phyloP scores from a whole-genome alignment of 2,113 vertebrate genomes.

The Protomyctophum bolini region DNA sequence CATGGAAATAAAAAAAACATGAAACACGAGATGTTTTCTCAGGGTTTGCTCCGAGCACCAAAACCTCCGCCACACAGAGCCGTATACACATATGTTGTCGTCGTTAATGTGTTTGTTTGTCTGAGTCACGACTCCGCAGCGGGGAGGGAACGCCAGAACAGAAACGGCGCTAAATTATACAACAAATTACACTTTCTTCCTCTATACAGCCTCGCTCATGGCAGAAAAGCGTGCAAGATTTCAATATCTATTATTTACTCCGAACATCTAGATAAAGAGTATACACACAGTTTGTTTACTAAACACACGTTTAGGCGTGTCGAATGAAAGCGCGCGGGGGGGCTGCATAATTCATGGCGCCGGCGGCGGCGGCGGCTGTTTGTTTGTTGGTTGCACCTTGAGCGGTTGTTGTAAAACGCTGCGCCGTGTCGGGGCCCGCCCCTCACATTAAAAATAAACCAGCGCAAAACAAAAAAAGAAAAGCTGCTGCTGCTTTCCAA shows the following conservation, averaged over 20 bases:
- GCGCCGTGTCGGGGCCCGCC: constrained; percentile 64
- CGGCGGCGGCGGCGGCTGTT: constrained; percentile 3
- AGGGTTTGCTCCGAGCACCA: constrained; percentile 1
- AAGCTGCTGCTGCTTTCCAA: constrained; percentile 55
- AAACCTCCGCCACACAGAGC: constrained; percentile 33
- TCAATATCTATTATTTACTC: constrained; percentile 82
- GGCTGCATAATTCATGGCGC: constrained; percentile 78
- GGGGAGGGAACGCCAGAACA: neutral
- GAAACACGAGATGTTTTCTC: constrained; percentile 30
- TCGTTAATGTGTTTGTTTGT: constrained; percentile 65
- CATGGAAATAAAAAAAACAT: neutral
- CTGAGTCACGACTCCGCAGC: neutral
- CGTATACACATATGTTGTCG: constrained; percentile 39
- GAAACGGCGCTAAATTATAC: constrained; percentile 70
- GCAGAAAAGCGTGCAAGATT: constrained; percentile 53
- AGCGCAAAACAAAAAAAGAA: constrained; percentile 58
- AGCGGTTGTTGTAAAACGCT: constrained; percentile 64
- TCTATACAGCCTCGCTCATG: constrained; percentile 27
- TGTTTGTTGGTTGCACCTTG: constrained; percentile 66
- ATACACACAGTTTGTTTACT: constrained; percentile 80
- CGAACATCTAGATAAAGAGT: constrained; percentile 74
- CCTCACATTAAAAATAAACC: constrained; percentile 81
- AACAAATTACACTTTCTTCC: constrained; percentile 68
- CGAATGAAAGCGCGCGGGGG: constrained; percentile 43
- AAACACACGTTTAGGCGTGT: constrained; percentile 71